These are phyloP conservation scores for Paramormyrops kingsleyae DNA, from an alignment of 2,113 vertebrate species.

Conservation along the genomic window DNA sequence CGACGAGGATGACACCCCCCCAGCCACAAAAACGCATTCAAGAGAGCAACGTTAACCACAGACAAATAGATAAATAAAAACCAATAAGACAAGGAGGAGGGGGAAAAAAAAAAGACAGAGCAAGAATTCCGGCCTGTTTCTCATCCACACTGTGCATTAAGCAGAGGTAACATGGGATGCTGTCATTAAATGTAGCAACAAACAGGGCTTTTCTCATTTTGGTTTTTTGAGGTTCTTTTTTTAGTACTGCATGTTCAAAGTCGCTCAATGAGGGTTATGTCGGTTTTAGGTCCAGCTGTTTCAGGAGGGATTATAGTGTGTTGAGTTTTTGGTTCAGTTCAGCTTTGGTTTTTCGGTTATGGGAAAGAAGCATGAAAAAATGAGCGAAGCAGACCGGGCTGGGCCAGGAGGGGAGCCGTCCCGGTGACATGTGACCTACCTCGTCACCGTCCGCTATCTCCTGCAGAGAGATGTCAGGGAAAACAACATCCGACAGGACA, in stretches of 20 bases:
- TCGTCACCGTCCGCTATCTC: slow-evolving; percentile 98
- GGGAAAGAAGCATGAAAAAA: slow-evolving; percentile 80
- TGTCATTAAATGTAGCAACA: slow-evolving; percentile 58
- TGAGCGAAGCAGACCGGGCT: slow-evolving; percentile 73
- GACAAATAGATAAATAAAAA: slow-evolving; percentile 41
- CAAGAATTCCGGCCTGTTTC: slow-evolving; percentile 69
- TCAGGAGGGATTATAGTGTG: slow-evolving; percentile 54
- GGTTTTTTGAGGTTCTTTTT: slow-evolving; percentile 36
- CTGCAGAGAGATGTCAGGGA: slow-evolving; percentile 83
- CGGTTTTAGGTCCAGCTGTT: slow-evolving; percentile 77
- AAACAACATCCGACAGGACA: slow-evolving; percentile 79
- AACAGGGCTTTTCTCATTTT: slow-evolving; percentile 49
- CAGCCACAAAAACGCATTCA: slow-evolving; percentile 74
- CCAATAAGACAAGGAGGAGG: slow-evolving; percentile 37
- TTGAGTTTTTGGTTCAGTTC: slow-evolving; percentile 37
- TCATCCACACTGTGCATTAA: slow-evolving; percentile 81
- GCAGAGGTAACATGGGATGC: slow-evolving; percentile 78
- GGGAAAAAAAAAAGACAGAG: slow-evolving; percentile 49
- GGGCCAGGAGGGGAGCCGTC: slow-evolving; percentile 64
- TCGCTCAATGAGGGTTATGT: slow-evolving; percentile 84
- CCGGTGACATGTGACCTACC: slow-evolving; percentile 83
- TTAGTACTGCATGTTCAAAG: slow-evolving; percentile 85
- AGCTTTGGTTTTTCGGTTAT: slow-evolving; percentile 71
- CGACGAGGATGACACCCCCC: slow-evolving; percentile 42
- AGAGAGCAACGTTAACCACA: slow-evolving; percentile 68